A percentile compares a stretch with the other conserved stretches of the same genome.
phyloP scores from a whole-genome alignment of 2,113 vertebrate species.

The Datnioides undecimradiatus region DNA sequence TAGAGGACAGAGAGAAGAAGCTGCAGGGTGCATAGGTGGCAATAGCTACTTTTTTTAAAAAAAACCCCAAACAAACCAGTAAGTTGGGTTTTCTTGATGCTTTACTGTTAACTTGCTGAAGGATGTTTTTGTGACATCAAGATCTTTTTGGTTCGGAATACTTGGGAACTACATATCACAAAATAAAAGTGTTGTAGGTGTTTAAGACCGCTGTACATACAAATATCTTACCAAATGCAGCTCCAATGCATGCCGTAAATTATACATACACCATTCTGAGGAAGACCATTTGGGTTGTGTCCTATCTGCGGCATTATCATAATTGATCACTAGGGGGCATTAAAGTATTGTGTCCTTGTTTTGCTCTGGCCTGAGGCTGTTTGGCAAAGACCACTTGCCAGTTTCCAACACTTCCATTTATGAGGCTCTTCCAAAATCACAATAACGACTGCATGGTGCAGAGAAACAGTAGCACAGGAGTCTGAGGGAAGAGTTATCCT shows the following conservation, averaged over 20 bases:
- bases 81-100: slow-evolving; percentile 10
- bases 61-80: no score
- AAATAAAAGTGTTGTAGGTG: background rate
- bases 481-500: slow-evolving; percentile 22
- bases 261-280: background rate
- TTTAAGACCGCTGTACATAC: background rate
- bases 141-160: background rate
- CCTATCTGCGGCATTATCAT: background rate
- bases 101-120: background rate
- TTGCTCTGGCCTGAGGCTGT: slow-evolving; percentile 14
- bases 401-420: slow-evolving; percentile 58
- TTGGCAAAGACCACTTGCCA: slow-evolving; percentile 34
- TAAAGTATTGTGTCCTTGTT: slow-evolving; percentile 40
- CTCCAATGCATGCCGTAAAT: background rate
- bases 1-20: slow-evolving; percentile 25
- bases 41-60: background rate
- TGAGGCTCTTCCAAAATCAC: slow-evolving; percentile 37
- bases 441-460: slow-evolving; percentile 49
- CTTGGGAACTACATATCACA: background rate
- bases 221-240: background rate
- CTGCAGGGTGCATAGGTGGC: slow-evolving; percentile 34
- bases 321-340: slow-evolving; percentile 69
- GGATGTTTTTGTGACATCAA: background rate
- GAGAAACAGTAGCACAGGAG: slow-evolving; percentile 12
- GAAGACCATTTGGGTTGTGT: background rate